phyloP scores from a whole-genome alignment of 2,113 vertebrate genomes.

The Tetrax tetrax region DNA sequence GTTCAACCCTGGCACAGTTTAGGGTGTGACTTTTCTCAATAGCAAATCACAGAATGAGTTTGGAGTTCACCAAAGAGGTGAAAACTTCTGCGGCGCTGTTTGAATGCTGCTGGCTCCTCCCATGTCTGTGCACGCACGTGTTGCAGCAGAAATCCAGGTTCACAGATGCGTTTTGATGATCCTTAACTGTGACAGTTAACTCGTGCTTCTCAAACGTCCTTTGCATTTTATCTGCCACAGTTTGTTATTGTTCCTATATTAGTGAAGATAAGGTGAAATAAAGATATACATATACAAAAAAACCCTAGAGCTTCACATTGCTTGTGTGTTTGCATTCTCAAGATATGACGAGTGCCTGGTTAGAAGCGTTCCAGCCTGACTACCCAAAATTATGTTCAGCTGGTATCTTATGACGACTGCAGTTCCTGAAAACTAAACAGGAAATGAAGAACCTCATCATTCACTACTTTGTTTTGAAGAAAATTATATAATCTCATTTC shows the following conservation, averaged over 20 bases:
- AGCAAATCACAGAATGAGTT: not conserved
- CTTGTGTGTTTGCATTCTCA: not conserved
- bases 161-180: not conserved
- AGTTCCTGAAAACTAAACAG: not conserved
- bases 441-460: not conserved
- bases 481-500: not conserved
- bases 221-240: not conserved
- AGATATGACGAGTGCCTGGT: not conserved
- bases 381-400: not conserved
- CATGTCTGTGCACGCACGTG: not conserved
- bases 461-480: not conserved
- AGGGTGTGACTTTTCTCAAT: not conserved
- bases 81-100: not conserved
- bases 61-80: not conserved
- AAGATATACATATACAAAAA: not conserved
- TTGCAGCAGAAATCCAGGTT: not conserved
- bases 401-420: not conserved
- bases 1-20: not conserved
- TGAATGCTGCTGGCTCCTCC: not conserved
- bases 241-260: conserved; percentile 1
- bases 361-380: not conserved
- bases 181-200: conserved; percentile 37
- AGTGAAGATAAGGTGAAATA: conserved; percentile 44
- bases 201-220: conserved; percentile 1
- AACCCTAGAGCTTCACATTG: not conserved